Conservation (phyloP, 35 echinoderm and acorn worm species). For the Heliocidaris tuberculata region DNA sequence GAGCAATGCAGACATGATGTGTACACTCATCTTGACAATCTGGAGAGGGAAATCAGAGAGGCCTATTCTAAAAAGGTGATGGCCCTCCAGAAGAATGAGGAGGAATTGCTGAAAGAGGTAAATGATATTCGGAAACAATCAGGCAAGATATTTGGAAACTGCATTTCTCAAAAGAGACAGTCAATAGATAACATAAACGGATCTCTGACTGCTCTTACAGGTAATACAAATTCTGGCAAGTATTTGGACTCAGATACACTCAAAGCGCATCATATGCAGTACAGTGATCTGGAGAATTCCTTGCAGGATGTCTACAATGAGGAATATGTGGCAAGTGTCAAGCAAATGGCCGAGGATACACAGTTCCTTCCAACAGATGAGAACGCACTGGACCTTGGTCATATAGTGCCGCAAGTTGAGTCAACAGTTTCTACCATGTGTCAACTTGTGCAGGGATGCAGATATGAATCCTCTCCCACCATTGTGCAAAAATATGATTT, state of each 20-base stretch:
- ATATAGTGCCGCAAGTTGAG: too few species aligned
- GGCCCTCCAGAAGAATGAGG: neutral
- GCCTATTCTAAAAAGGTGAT: neutral
- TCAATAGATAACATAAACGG: neutral
- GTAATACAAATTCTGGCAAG: neutral
- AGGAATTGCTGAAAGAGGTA: neutral
- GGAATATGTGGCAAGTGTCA: neutral
- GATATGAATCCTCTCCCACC: too few species aligned
- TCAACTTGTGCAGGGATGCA: too few species aligned
- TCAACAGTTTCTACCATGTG: too few species aligned
- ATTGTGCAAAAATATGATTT: too few species aligned
- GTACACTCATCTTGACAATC: neutral
- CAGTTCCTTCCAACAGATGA: neutral
- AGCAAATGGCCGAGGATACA: neutral
- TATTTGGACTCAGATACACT: neutral
- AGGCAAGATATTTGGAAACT: neutral
- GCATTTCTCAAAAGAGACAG: neutral
- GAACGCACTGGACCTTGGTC: neutral
- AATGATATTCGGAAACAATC: neutral
- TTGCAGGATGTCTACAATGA: neutral
- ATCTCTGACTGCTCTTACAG: neutral
- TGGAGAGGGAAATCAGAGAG: neutral
- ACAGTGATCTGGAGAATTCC: neutral
- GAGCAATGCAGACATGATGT: neutral
- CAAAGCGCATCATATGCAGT: neutral